A percentile compares a stretch with the other conserved stretches of the same genome.
Conservation (phyloP, 2,888 invertebrate genomes). For the Campoplex capitator region DNA sequence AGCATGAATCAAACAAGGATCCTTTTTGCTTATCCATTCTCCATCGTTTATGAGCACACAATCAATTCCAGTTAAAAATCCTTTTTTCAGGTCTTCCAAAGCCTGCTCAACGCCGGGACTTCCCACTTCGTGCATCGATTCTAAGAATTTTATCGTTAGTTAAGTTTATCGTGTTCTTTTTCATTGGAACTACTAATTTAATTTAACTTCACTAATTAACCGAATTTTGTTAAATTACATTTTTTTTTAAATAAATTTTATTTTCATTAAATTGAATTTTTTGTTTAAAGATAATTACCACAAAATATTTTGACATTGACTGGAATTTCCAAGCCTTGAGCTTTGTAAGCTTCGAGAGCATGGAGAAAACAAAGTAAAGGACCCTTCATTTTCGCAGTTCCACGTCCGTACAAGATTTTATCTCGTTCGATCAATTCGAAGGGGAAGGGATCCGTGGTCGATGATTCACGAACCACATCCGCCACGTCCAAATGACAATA, state of each 20-base stretch:
- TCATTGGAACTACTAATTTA: no score
- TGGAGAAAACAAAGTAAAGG: conserved; percentile 84
- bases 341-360: conserved; percentile 82
- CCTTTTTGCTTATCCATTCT: conserved; percentile 84
- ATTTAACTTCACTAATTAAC: no score
- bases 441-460: conserved; percentile 84
- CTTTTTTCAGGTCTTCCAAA: conserved; percentile 81
- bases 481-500: conserved; percentile 84
- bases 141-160: conserved; percentile 72
- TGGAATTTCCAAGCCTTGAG: conserved; percentile 81
- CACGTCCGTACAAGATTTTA: conserved; percentile 83
- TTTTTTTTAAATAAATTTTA: no score
- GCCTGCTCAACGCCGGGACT: conserved; percentile 77
- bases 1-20: conserved; percentile 85
- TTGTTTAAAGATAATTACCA: conserved; percentile 63
- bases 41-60: conserved; percentile 83
- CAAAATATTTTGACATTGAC: conserved; percentile 84
- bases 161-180: not conserved
- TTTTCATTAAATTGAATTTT: not conserved
- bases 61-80: conserved; percentile 82
- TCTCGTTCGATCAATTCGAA: conserved; percentile 82
- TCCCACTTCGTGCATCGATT: conserved; percentile 83
- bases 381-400: conserved; percentile 84
- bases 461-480: conserved; percentile 78
- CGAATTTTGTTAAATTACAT: no score